phyloP scores from a whole-genome alignment of 2,113 vertebrate species.

The Hippopotamus amphibius region DNA sequence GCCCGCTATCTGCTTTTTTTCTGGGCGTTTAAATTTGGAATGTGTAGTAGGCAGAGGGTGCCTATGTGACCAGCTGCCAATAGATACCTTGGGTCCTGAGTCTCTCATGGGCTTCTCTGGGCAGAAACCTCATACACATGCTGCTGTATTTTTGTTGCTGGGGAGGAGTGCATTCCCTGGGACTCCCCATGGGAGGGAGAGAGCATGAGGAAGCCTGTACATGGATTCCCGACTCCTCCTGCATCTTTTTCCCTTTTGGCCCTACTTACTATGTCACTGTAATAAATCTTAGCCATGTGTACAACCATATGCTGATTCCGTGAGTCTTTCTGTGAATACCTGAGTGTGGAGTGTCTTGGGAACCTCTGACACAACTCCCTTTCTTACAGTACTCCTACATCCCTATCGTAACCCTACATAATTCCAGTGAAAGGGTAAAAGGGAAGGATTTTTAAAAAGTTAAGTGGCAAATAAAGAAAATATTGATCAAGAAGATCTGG shows the following conservation, averaged over 20 bases:
- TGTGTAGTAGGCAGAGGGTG: background rate
- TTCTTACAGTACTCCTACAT: background rate
- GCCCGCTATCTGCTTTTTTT: background rate
- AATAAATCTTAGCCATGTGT: background rate
- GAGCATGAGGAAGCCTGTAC: background rate
- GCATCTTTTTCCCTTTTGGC: background rate
- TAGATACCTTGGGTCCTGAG: background rate
- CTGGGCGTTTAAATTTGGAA: background rate
- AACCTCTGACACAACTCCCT: background rate
- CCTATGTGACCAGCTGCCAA: background rate
- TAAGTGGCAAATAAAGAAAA: background rate
- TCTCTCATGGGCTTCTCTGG: background rate
- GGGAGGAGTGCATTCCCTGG: background rate
- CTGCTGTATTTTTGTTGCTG: background rate
- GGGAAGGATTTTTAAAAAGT: background rate
- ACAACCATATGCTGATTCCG: background rate
- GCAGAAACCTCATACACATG: background rate
- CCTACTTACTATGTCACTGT: background rate
- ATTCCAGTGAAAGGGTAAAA: constrained; percentile 1
- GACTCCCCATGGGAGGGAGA: background rate
- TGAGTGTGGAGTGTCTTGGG: background rate
- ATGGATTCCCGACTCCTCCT: background rate
- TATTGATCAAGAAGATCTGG: background rate
- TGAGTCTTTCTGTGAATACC: background rate
- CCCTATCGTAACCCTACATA: background rate